These are phyloP conservation scores for Eupristina koningsbergeri DNA, from an alignment of 1,140 invertebrate species.

Conservation along the genomic window DNA sequence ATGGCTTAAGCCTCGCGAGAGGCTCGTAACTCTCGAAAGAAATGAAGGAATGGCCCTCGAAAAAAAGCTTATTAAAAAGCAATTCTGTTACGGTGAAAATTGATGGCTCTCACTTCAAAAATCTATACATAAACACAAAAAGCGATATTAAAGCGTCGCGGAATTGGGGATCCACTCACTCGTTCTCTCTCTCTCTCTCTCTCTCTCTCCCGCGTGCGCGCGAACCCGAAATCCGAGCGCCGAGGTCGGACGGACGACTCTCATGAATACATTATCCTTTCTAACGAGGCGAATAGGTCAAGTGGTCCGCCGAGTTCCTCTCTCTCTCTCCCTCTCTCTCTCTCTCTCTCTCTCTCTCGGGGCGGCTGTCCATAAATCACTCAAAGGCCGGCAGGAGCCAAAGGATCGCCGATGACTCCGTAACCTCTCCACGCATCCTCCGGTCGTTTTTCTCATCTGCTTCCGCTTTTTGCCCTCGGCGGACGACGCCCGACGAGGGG, in stretches of 20 bases:
- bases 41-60: constrained; percentile 24
- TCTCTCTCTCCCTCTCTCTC: too few relatives aligned
- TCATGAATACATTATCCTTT: constrained; percentile 70
- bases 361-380: constrained; percentile 67
- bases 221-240: not conserved
- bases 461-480: constrained; percentile 61
- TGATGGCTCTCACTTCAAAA: constrained; percentile 32
- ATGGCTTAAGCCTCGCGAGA: not conserved
- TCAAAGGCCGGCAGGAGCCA: constrained; percentile 54
- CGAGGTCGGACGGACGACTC: constrained; percentile 4
- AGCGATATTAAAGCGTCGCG: constrained; percentile 36
- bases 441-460: constrained; percentile 56
- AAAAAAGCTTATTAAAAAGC: constrained; percentile 48
- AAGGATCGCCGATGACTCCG: constrained; percentile 57
- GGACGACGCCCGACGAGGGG: constrained; percentile 12
- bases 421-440: constrained; percentile 47
- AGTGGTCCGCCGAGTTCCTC: constrained; percentile 62
- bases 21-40: constrained; percentile 22
- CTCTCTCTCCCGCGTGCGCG: not conserved
- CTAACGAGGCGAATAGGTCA: constrained; percentile 70
- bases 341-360: too few relatives aligned
- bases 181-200: not conserved
- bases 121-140: not conserved
- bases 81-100: constrained; percentile 38
- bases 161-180: not conserved